Percentiles rank a stretch among this genome's conserved stretches.
Evolutionary conservation across 1,140 invertebrate species (phyloP).

Genomic region (Cherax quadricarinatus): DNA sequence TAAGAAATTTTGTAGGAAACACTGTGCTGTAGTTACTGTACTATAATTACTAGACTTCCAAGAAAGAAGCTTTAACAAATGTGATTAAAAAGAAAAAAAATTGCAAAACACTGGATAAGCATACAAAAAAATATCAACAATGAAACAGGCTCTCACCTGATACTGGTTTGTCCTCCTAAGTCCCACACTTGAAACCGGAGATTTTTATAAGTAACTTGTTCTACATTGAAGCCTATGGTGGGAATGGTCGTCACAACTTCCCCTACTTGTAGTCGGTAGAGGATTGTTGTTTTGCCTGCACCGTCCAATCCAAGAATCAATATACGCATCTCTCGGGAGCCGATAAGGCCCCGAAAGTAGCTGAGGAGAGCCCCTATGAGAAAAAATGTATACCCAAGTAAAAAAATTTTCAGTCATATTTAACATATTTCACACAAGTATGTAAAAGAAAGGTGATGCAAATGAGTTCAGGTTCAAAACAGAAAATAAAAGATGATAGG

Average conservation of each 20-base stretch:
- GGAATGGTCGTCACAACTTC: constrained; percentile 99
- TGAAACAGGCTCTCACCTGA: constrained; percentile 79
- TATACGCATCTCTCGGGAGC: constrained; percentile 97
- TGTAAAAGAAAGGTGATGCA: not conserved
- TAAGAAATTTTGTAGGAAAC: too few relatives aligned
- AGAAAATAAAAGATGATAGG: not conserved
- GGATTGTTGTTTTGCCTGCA: constrained; percentile 98
- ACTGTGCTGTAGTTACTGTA: too few relatives aligned
- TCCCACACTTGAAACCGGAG: constrained; percentile 99
- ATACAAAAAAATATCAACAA: too few relatives aligned
- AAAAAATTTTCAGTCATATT: not conserved
- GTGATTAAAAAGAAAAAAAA: too few relatives aligned
- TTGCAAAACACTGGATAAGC: too few relatives aligned
- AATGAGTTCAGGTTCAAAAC: not conserved
- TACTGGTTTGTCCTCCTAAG: constrained; percentile 98
- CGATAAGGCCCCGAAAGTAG: constrained; percentile 95
- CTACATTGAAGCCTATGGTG: constrained; percentile 98
- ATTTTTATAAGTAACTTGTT: constrained; percentile 97
- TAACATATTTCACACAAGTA: not conserved
- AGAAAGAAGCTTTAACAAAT: too few relatives aligned
- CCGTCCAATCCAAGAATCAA: constrained; percentile 98
- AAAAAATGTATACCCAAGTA: not conserved
- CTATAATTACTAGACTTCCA: too few relatives aligned
- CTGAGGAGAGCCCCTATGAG: constrained; percentile 93
- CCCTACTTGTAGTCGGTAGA: constrained; percentile 98